A percentile compares a stretch with the other conserved stretches of the same genome.
Evolutionary conservation across 2,113 vertebrate species (phyloP).

Genomic region (Saimiri boliviensis): DNA sequence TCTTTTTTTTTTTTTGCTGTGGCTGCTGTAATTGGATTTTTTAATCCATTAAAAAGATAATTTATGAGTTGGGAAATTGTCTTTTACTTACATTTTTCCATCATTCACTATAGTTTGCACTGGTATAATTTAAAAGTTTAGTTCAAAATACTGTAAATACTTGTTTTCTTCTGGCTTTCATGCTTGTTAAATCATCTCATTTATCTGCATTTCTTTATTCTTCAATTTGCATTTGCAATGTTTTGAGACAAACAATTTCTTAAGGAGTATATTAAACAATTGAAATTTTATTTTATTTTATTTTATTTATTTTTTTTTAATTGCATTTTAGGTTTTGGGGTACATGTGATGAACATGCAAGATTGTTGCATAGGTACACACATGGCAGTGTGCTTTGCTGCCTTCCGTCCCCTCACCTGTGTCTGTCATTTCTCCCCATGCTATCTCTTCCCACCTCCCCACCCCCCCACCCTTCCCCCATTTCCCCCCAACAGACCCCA

Average conservation of each 20-base stretch:
- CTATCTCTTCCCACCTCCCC: too few relatives aligned
- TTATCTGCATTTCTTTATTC: neutral
- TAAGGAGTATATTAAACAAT: neutral
- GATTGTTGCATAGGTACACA: too few relatives aligned
- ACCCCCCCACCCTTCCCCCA: too few relatives aligned
- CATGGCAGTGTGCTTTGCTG: too few relatives aligned
- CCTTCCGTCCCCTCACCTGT: too few relatives aligned
- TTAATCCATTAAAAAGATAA: neutral
- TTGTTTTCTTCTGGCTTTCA: constrained; percentile 5
- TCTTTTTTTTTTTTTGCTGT: neutral
- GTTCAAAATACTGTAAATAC: neutral
- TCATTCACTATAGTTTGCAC: neutral
- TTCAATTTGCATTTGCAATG: neutral
- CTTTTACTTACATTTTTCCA: neutral
- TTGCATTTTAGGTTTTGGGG: too few relatives aligned
- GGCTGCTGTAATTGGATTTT: neutral
- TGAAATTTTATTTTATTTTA: neutral
- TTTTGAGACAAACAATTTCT: neutral
- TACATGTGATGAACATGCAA: too few relatives aligned
- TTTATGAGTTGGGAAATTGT: neutral
- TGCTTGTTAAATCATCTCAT: neutral
- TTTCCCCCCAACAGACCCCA: too few relatives aligned
- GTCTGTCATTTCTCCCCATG: too few relatives aligned
- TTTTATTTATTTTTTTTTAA: too few relatives aligned
- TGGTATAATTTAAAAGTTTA: neutral